A percentile compares a stretch with the other conserved stretches of the same genome.
Conservation (phyloP, 2,888 invertebrate genomes). For the Amphipyra tragopoginis region DNA sequence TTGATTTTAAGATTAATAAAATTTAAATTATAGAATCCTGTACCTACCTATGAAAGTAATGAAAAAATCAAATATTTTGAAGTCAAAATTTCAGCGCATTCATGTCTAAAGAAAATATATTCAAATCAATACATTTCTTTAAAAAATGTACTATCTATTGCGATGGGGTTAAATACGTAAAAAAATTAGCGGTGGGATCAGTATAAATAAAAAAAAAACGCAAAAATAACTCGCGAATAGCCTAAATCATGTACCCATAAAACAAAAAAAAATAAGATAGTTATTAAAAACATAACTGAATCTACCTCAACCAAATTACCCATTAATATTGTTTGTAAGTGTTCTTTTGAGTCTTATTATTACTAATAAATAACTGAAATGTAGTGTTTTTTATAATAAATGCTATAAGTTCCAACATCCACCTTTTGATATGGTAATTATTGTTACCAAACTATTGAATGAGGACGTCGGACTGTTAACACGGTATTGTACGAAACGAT, state of each 20-base stretch:
- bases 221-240: neutral
- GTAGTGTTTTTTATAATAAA: slow-evolving; percentile 87
- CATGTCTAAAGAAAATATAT: no score
- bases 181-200: no score
- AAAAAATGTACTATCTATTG: no score
- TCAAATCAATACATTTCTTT: no score
- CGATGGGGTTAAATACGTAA: no score
- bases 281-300: slow-evolving; percentile 79
- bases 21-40: slow-evolving; percentile 11
- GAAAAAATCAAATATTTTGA: no score
- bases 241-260: slow-evolving; percentile 62
- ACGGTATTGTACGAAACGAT: slow-evolving; percentile 83
- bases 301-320: slow-evolving; percentile 90
- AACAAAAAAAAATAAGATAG: slow-evolving; percentile 67
- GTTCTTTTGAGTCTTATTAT: slow-evolving; percentile 88
- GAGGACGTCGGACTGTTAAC: slow-evolving; percentile 77
- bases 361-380: slow-evolving; percentile 83
- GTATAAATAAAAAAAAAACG: no score
- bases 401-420: slow-evolving; percentile 84
- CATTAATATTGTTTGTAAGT: slow-evolving; percentile 88
- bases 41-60: slow-evolving; percentile 8
- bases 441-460: slow-evolving; percentile 88
- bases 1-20: slow-evolving; percentile 35
- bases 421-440: slow-evolving; percentile 89
- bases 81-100: no score